Evolutionary conservation across 2,113 vertebrate genomes (phyloP), one percentile per base, ranked within the genome.

Genomic region (Peromyscus maniculatus): DNA sequence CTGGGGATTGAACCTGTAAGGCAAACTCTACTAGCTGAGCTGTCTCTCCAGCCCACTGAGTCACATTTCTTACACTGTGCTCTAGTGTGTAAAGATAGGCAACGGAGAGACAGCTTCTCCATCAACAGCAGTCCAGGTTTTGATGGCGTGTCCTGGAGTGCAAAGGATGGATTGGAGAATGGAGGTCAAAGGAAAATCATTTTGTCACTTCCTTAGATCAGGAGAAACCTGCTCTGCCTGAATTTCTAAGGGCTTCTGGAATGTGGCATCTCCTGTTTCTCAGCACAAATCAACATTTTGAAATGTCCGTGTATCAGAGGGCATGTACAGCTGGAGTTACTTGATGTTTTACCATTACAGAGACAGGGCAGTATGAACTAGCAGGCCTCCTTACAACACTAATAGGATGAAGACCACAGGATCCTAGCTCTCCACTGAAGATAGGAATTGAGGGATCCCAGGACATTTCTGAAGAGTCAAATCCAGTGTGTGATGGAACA

Each of bases 181-280:
- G 36, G 8, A 67, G 62, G n/a, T 91, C 66, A 67, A 59, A 80
- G 89, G 67, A 95, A n/a, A 69, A 5, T 75, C 24, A 64, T 12
- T 21, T 83, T 80, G 33, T 95, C 15, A 95, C n/a, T 89, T 95
- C n/a, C 59, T 93, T 24, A 67, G 79, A 77, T 9, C 62, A 77
- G 77, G 59, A 67, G 28, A 19, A 94, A 82, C 64, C 33, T 6
- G 89, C 2, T 66, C 49, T 43, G 19, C 2, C 4, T 92, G n/a
- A 43, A 49, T 94, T 91, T 66, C 71, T 77, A 49, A 46, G 90
- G 33, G 13, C 66, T 13, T 79, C n/a, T 88, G 59, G 31, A 75
- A 22, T 86, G 67, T 43, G 52, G 8, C 5, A 46, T 91, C 39
- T 80, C 33, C 64, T 92, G 19, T 78, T 21, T 92, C 10, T 10